Evolutionary conservation across 2,113 vertebrate genomes (phyloP).

Genomic region (Lathamus discolor): DNA sequence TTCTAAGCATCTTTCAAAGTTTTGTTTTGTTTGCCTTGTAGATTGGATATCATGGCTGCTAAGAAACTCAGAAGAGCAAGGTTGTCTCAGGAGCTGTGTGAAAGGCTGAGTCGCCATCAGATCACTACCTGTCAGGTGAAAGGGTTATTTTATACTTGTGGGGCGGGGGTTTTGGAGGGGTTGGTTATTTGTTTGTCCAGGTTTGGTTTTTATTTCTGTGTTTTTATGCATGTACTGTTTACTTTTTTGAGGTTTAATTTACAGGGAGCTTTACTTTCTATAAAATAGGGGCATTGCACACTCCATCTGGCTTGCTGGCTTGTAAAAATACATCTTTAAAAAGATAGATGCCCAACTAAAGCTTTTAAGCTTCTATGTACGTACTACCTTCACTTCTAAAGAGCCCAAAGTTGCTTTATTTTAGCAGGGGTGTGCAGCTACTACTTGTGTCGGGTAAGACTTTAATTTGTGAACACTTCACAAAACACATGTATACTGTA

Average conservation of each 20-base stretch:
- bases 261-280: not conserved
- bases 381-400: not conserved
- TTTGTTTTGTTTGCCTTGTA: not conserved
- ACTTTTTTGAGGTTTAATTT: not conserved
- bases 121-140: constrained; percentile 81
- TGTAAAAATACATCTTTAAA: not conserved
- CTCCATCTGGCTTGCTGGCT: not conserved
- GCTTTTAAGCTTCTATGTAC: not conserved
- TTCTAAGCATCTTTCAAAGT: not conserved
- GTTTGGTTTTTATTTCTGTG: not conserved
- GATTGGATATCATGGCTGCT: constrained; percentile 66
- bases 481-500: not conserved
- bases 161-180: fast-evolving
- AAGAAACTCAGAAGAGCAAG: constrained; percentile 79
- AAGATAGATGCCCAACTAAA: not conserved
- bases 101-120: constrained; percentile 76
- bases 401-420: not conserved
- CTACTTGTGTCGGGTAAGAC: not conserved
- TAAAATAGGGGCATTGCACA: not conserved
- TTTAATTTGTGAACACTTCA: not conserved
- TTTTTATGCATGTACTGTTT: not conserved
- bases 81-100: constrained; percentile 78
- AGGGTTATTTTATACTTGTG: not conserved
- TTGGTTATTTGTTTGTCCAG: not conserved
- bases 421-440: not conserved